phyloP scores from a whole-genome alignment of 2,797 vertebrate genomes.

The Poeciliopsis turneri region DNA sequence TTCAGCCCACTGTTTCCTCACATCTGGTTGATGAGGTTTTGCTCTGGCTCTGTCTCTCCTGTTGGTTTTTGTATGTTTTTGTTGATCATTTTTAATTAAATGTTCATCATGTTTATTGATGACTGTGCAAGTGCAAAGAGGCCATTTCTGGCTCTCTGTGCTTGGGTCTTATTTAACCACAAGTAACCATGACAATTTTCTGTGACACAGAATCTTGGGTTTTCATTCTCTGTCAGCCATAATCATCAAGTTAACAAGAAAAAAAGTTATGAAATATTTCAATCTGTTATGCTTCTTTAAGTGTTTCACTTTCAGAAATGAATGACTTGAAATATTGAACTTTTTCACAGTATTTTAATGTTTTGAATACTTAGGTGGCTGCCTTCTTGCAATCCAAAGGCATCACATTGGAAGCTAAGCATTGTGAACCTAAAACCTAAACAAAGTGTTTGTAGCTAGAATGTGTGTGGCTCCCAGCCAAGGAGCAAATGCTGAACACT shows the following conservation, averaged over 20 bases:
- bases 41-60: too few species aligned
- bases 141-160: too few species aligned
- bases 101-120: too few species aligned
- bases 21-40: too few species aligned
- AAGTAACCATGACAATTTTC: not conserved
- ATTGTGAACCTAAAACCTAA: conserved; percentile 36
- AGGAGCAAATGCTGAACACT: conserved; percentile 41
- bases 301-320: not conserved
- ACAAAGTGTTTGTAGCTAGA: conserved; percentile 44
- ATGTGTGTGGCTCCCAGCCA: conserved; percentile 27
- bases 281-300: not conserved
- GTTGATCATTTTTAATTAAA: too few species aligned
- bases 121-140: too few species aligned
- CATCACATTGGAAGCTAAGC: too few species aligned
- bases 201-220: not conserved
- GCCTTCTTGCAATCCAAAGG: too few species aligned
- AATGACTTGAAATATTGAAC: not conserved
- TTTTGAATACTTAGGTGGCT: not conserved
- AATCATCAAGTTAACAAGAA: not conserved
- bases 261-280: not conserved
- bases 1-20: too few species aligned
- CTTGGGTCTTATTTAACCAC: too few species aligned
- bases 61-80: too few species aligned
- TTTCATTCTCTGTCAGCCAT: not conserved
- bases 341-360: not conserved